Conservation (phyloP, 2,797 vertebrate genomes). For the Taenioides sp. region DNA sequence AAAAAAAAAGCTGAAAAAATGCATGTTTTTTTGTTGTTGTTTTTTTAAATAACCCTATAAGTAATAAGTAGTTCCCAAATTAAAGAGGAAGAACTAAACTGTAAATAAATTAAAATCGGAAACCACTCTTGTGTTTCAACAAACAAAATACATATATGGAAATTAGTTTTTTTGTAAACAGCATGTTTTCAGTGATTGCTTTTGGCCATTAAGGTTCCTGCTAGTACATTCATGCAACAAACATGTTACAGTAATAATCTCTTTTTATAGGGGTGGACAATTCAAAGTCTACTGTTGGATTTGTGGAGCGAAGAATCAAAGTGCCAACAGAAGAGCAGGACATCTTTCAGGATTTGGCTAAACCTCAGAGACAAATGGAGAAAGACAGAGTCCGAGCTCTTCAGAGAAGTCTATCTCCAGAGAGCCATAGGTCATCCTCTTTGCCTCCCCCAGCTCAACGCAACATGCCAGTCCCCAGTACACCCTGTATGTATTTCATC, state of each 20-base stretch:
- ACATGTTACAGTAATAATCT: not conserved
- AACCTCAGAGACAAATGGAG: slow-evolving; percentile 16
- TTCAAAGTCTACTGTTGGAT: slow-evolving; percentile 78
- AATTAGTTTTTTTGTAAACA: not conserved
- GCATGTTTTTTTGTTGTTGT: not conserved
- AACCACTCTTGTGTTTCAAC: not conserved
- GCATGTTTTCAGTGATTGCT: not conserved
- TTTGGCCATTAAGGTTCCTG: not conserved
- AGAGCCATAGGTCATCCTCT: slow-evolving; percentile 88
- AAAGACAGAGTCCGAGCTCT: slow-evolving; percentile 33
- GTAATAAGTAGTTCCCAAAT: not conserved
- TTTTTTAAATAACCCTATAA: no score
- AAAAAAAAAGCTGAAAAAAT: not conserved
- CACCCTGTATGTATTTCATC: slow-evolving; percentile 80
- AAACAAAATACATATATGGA: no score
- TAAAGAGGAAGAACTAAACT: no score
- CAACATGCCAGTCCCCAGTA: slow-evolving; percentile 50
- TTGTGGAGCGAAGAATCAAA: slow-evolving; percentile 72
- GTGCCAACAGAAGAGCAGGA: slow-evolving; percentile 48
- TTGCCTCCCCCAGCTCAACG: slow-evolving; percentile 87
- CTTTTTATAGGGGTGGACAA: slow-evolving; percentile 71
- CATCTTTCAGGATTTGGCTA: slow-evolving; percentile 23
- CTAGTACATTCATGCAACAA: not conserved
- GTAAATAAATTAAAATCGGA: no score
- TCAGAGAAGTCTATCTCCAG: slow-evolving; percentile 83